Base-by-base conservation (phyloP, 2,797 vertebrate genomes). In the Tamandua tetradactyla region DNA sequence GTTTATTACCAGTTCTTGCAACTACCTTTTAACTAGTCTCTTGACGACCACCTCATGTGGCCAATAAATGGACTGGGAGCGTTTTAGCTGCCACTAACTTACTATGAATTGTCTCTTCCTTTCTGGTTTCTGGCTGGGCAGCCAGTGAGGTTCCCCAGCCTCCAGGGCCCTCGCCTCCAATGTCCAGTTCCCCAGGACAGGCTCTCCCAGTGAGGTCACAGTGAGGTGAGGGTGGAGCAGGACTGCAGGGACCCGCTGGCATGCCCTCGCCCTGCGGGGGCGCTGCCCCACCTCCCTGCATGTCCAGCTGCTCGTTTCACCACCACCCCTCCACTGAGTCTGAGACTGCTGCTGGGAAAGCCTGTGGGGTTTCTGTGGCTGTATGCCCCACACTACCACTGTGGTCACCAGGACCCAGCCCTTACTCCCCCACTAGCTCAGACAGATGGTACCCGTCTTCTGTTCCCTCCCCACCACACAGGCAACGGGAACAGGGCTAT, bases 61-160 rank as follows among this genome's bases (percentile, higher is more conserved):
- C 99, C 98, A 99, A 99, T 99, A 98, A 98, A 98, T 5, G 92
- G 97, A 97, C 94, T 35, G 98, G 99, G 99, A 99, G 99, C 98
- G 99, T 99, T 99, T 99, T 99, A 99, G 98, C 99, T 99, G 99
- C 99, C 99, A 94, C 96, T 96, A 98, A 98, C 96, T 96, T 87
- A 52, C 92, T 27, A 25, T 4, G 25, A 8, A 4, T 57, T 61
- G 61, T 61, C 1, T 5, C 12, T 17, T 92, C 42, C 61, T 94
- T 94, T 57, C 35, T 87, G 42, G 52, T 55, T 79, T 87, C 66
- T 55, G 35, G 68, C 49, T 75, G 12, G 35, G 84, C n/a, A 44
- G 14, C 44, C 12, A 47, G 52, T 37, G 75, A 78, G 11, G 14
- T 10, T 47, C 22, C 6, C 9, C 12, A 30, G n/a, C n/a, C 30